phyloP scores from a whole-genome alignment of 2,113 vertebrate genomes.

The Alexandromys fortis region DNA sequence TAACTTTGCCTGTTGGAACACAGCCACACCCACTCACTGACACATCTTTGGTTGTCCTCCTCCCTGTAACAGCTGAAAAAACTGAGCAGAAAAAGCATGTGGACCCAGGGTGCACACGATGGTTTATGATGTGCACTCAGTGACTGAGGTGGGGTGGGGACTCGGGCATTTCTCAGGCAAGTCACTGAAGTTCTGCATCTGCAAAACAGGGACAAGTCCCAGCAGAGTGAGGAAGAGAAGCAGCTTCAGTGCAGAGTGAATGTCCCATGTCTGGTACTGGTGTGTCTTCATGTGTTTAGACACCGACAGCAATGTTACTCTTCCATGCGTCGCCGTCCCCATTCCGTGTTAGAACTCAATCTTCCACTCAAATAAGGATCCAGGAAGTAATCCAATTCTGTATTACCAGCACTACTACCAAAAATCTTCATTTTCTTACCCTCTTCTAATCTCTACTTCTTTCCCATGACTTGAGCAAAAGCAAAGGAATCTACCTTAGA shows the following conservation, averaged over 20 bases:
- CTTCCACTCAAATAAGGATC: not conserved
- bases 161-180: not conserved
- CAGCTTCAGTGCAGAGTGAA: not conserved
- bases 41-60: not conserved
- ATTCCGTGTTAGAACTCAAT: not conserved
- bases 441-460: not conserved
- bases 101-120: not conserved
- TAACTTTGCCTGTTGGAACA: not conserved
- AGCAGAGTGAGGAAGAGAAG: not conserved
- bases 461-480: constrained; percentile 23
- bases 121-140: not conserved
- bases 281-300: not conserved
- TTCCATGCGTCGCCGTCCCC: not conserved
- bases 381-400: not conserved
- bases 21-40: not conserved
- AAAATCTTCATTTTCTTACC: not conserved
- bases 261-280: not conserved
- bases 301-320: not conserved
- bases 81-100: not conserved
- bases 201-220: not conserved
- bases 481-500: constrained; percentile 4
- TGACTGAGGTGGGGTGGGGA: not conserved
- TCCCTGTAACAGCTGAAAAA: not conserved
- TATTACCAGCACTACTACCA: not conserved
- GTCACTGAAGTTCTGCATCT: not conserved